These are phyloP conservation scores for Acanthisitta chloris DNA, from an alignment of 2,113 vertebrate genomes.

Conservation along the genomic window DNA sequence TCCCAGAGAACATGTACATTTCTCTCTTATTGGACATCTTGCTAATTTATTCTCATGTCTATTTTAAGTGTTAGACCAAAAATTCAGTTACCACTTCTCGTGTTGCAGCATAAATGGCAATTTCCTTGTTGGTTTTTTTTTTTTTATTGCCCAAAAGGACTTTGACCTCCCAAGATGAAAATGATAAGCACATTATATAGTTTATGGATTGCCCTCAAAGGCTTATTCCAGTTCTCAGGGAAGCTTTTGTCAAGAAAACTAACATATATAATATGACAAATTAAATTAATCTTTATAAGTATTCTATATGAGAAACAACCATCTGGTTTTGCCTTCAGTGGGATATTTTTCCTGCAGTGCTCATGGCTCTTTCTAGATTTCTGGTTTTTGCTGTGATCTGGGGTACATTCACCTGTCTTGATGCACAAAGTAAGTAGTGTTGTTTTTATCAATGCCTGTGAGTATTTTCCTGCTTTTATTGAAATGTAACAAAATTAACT, in stretches of 20 bases:
- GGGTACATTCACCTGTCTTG: background rate
- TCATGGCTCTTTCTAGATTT: background rate
- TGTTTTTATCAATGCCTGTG: background rate
- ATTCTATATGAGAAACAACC: background rate
- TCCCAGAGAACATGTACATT: background rate
- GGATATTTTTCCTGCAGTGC: background rate
- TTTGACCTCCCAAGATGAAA: constrained; percentile 13
- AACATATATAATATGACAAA: background rate
- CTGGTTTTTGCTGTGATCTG: background rate
- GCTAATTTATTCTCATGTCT: background rate
- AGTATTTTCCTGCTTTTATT: background rate
- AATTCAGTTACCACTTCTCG: background rate
- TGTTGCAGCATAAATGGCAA: background rate
- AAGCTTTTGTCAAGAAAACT: background rate
- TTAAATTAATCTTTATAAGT: background rate
- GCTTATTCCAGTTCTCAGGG: background rate
- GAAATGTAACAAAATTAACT: background rate
- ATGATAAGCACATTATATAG: background rate
- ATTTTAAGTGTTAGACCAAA: background rate
- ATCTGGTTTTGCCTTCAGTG: background rate
- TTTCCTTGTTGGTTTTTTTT: background rate
- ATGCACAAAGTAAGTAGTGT: constrained; percentile 42
- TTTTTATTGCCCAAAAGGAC: constrained; percentile 44
- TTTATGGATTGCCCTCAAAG: background rate
- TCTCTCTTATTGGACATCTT: background rate